A percentile compares a stretch with the other conserved stretches of the same genome.
These are phyloP conservation scores for Muscidifurax raptorellus DNA, from an alignment of 1,140 invertebrate genomes.

Conservation along the genomic window DNA sequence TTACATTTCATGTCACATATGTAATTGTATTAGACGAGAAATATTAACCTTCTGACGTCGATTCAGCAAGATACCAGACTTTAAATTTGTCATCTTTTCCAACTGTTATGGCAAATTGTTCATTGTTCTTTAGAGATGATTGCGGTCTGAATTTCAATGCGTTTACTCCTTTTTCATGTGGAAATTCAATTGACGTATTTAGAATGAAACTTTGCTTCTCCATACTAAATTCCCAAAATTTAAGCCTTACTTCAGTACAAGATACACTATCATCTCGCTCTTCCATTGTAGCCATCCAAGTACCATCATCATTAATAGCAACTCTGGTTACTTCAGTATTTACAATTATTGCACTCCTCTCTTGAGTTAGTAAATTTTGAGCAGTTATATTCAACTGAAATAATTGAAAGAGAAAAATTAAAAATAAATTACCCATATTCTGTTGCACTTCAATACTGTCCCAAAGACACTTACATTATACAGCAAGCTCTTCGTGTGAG, in stretches of 20 bases:
- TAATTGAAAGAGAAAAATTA: constrained; percentile 7
- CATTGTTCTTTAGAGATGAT: constrained; percentile 67
- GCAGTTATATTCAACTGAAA: constrained; percentile 85
- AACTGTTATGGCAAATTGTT: constrained; percentile 79
- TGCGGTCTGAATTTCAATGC: constrained; percentile 80
- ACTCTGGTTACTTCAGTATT: constrained; percentile 84
- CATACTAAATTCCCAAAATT: constrained; percentile 86
- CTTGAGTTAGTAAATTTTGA: constrained; percentile 83
- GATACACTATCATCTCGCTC: constrained; percentile 78
- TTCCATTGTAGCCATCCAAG: constrained; percentile 89
- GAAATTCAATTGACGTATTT: constrained; percentile 84
- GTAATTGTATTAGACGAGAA: background rate
- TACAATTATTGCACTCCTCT: constrained; percentile 77
- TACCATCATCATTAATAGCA: constrained; percentile 80
- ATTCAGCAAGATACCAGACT: constrained; percentile 80
- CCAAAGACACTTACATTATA: constrained; percentile 81
- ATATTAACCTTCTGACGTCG: constrained; percentile 42
- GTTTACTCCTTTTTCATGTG: constrained; percentile 81
- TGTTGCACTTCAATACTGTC: background rate
- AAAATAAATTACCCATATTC: background rate
- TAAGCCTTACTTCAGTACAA: constrained; percentile 81
- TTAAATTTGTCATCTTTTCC: constrained; percentile 85
- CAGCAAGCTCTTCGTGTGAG: constrained; percentile 80
- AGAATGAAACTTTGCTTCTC: constrained; percentile 82
- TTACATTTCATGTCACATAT: constrained; percentile 22